Evolutionary conservation across 2,797 vertebrate species (phyloP).

Genomic region (Galago senegalensis): DNA sequence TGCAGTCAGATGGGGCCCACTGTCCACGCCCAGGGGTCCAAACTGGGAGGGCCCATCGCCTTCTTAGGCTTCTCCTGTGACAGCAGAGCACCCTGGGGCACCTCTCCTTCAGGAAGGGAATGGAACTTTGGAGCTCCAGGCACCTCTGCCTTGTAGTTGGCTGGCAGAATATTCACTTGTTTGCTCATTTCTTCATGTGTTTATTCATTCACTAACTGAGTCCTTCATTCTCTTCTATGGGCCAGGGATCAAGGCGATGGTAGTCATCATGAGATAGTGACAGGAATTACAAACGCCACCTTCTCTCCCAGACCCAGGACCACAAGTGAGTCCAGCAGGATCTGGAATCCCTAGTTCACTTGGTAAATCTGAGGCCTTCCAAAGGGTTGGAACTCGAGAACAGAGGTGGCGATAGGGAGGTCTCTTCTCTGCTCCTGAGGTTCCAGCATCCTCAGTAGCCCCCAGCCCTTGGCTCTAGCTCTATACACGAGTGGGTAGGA

Average conservation of each 20-base stretch:
- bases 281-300: neutral
- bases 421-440: neutral
- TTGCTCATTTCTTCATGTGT: neutral
- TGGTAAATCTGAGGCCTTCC: neutral
- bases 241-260: neutral
- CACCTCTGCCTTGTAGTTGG: neutral
- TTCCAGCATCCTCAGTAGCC: neutral
- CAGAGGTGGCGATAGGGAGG: neutral
- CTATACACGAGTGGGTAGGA: accelerated
- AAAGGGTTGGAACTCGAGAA: neutral
- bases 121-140: neutral
- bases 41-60: neutral
- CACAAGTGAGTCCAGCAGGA: accelerated
- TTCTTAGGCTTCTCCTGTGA: neutral
- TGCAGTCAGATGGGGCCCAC: too few species aligned
- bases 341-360: neutral
- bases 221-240: neutral
- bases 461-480: neutral
- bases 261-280: neutral
- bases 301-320: neutral
- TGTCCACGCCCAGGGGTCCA: too few species aligned
- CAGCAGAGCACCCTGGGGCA: neutral
- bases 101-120: neutral
- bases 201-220: neutral
- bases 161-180: neutral